Evolutionary conservation across 2,797 vertebrate species (phyloP), one percentile per base, ranked within the genome.

Genomic region (Hylomyscus alleni): DNA sequence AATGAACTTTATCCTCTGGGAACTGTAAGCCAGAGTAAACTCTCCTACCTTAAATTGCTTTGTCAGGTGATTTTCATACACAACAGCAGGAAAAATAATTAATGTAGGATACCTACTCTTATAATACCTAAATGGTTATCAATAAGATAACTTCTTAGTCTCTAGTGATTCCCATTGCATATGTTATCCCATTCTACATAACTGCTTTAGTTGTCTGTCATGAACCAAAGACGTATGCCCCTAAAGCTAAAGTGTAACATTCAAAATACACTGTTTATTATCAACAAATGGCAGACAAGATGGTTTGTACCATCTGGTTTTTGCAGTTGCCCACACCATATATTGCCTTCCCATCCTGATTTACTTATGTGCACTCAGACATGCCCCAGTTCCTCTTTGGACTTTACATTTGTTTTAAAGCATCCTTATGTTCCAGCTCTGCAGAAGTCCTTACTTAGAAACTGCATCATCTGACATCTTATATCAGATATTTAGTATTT

Each of bases 401-500:
- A 58, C 0, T 54, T 77, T 31, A 29, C 10, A 20, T 44, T 3
- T 67, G 26, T 91, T 91, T 50, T 44, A 69, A 76, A 84, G 24
- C 26, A 72, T 40, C 37, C 2, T 83, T 91, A 52, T 44, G 4
- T 54, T 60, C 29, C 19, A 56, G 31, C 0, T 65, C 15, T 31
- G 77, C 31, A 12, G 20, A 78, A 40, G 34, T 31, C 6, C 13
- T 90, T 4, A 47, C 0, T 11, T 54, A 50, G 4, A 69, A 11
- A 83, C 3, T 54, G 22, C 24, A 10, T 76, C 80, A 87, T 88
- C 76, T 34, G 44, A 15, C 47, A 4, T 94, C 13, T 17, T 76
- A 2, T 22, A 37, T 6, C 24, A 86, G 3, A 86, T 26, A 92
- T 50, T 94, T 88, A 94, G 93, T 81, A 95, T 40, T 93, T 84